Evolutionary conservation across 2,113 vertebrate genomes (phyloP), one percentile per base, ranked within the genome.

Genomic region (Antennarius striatus): DNA sequence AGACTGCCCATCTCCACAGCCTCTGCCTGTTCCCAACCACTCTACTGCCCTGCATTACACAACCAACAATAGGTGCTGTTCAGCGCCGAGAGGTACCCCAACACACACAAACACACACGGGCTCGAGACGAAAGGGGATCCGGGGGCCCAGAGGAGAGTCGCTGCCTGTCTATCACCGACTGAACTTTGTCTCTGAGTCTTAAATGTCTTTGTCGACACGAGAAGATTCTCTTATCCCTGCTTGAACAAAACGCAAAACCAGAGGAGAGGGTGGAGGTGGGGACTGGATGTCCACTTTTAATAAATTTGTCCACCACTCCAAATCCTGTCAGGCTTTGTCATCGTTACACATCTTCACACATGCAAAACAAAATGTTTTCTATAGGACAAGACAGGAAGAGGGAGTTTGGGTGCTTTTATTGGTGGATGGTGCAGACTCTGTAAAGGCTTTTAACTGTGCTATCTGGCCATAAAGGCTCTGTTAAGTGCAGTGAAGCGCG

Each of bases 401-500:
- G 63, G 78, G 80, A 57, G 66, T 82, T 83, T 85, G 62, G 56
- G 77, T 51, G 73, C 32, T 85, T 91, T 91, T 91, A 92, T 86
- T 86, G 84, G 86, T 90, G 85, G 81, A 91, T 71, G 85, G 76
- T 75, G 72, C 73, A 77, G 84, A 75, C 80, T 80, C 79, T 28
- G 76, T 93, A 90, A 93, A 93, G 80, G 58, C 68, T 85, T 92
- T 92, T 91, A 87, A 92, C 89, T 73, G 82, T 59, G 11, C 75
- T 81, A 83, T 88, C 79, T 68, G 81, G 73, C 74, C 51, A 75
- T 90, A 89, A 92, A 92, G 77, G 68, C 71, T 82, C 73, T 79
- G 90, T 91, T 88, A 91, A 91, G 79, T 84, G 86, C 89, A 92
- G 83, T 86, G 85, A 90, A 92, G 91, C 87, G 30, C 77, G 81